A percentile compares a stretch with the other conserved stretches of the same genome.
These are phyloP conservation scores for Phyllostomus hastatus DNA, from an alignment of 2,113 vertebrate genomes.

Conservation along the genomic window DNA sequence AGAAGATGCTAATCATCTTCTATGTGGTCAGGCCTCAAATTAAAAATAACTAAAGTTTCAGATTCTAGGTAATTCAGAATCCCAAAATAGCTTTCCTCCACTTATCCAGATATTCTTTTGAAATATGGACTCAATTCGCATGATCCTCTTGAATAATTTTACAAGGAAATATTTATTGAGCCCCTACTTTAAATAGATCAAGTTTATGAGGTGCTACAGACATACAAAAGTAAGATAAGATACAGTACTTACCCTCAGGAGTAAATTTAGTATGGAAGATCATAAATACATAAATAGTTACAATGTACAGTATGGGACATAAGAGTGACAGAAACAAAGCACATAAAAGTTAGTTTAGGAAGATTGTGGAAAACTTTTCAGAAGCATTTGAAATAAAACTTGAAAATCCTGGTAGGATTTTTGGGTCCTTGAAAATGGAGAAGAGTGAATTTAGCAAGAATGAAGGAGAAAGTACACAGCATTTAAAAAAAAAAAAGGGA, in stretches of 20 bases:
- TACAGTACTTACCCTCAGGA: neutral
- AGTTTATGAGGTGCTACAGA: neutral
- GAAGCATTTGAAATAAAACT: neutral
- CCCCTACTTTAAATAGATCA: neutral
- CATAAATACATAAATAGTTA: neutral
- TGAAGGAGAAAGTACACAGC: neutral
- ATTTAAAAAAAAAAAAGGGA: no score
- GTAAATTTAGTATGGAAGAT: neutral
- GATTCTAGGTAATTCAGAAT: constrained; percentile 9
- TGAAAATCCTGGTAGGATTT: neutral
- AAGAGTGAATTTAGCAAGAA: neutral
- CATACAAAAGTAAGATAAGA: neutral
- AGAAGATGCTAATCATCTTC: neutral
- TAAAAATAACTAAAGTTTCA: constrained; percentile 6
- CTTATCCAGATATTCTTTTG: neutral
- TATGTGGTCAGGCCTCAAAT: neutral
- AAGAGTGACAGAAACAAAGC: neutral
- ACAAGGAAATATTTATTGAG: neutral
- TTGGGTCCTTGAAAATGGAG: neutral
- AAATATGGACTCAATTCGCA: neutral
- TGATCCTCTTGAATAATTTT: neutral
- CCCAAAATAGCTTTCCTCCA: neutral
- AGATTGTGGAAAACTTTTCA: neutral
- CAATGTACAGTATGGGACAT: neutral
- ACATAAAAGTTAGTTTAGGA: neutral